phyloP scores from a whole-genome alignment of 2,113 vertebrate genomes.

The Gobius niger region DNA sequence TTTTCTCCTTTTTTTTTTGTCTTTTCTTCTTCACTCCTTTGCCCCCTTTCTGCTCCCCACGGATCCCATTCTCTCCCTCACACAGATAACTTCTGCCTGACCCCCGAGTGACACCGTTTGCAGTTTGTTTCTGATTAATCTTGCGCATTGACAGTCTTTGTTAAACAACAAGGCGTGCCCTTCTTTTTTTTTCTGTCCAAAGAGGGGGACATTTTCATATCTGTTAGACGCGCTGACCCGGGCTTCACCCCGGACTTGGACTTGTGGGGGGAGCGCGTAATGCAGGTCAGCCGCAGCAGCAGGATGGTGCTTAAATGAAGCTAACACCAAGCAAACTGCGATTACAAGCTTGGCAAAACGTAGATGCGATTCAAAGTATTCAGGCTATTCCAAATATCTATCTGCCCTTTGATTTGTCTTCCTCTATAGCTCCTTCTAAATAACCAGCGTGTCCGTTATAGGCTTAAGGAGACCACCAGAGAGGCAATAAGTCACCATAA shows the following conservation, averaged over 20 bases:
- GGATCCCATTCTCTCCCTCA: constrained; percentile 66
- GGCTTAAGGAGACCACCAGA: constrained; percentile 62
- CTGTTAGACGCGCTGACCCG: constrained; percentile 99
- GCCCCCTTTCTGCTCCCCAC: constrained; percentile 40
- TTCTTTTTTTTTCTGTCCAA: constrained; percentile 67
- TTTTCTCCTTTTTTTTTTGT: constrained; percentile 50
- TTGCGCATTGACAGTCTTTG: constrained; percentile 99
- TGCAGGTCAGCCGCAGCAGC: constrained; percentile 80
- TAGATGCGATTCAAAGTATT: too few relatives aligned
- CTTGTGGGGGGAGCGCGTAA: constrained; percentile 86
- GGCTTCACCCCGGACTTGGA: constrained; percentile 99
- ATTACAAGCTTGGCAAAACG: too few relatives aligned
- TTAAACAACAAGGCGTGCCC: constrained; percentile 99
- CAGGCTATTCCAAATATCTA: too few relatives aligned
- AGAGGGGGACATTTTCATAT: constrained; percentile 99
- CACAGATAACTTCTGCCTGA: constrained; percentile 91
- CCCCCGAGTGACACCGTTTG: constrained; percentile 95
- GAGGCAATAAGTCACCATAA: constrained; percentile 67
- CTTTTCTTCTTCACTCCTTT: not conserved
- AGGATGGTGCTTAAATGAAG: constrained; percentile 61
- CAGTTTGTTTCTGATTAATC: constrained; percentile 99
- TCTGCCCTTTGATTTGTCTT: too few relatives aligned
- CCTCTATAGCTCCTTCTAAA: constrained; percentile 44
- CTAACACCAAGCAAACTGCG: constrained; percentile 7
- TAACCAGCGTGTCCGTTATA: constrained; percentile 40